These are phyloP conservation scores for Brachynemurus nebulosus DNA, from an alignment of 2,888 invertebrate species.

Conservation along the genomic window DNA sequence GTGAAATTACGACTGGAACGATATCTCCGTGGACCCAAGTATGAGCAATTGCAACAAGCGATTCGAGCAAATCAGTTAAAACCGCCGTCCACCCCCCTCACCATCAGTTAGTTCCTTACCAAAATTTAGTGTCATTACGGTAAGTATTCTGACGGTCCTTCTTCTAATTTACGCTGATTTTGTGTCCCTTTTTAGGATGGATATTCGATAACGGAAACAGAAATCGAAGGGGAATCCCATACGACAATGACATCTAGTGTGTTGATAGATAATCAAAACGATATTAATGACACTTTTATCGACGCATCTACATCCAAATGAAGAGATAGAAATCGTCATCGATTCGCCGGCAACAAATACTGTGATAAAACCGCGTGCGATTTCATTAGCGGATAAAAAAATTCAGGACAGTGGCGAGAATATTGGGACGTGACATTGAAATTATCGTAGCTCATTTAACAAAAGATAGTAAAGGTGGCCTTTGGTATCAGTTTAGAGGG, in stretches of 20 bases:
- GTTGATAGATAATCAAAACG: conserved; percentile 29
- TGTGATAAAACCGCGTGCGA: conserved; percentile 31
- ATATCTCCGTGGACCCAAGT: conserved; percentile 78
- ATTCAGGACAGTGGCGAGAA: conserved; percentile 63
- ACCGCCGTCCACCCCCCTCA: conserved; percentile 46
- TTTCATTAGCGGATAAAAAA: conserved; percentile 47
- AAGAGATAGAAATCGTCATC: conserved; percentile 51
- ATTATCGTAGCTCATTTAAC: conserved; percentile 74
- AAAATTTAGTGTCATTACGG: conserved; percentile 60
- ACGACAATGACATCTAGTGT: conserved; percentile 36
- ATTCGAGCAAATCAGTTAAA: conserved; percentile 56
- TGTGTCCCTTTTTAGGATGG: conserved; percentile 39
- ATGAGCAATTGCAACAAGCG: conserved; percentile 67
- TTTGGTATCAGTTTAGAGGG: conserved; percentile 88
- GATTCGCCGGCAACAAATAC: conserved; percentile 30
- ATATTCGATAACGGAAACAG: conserved; percentile 48
- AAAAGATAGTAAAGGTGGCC: conserved; percentile 68
- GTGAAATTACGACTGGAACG: conserved; percentile 57
- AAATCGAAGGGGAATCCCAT: conserved; percentile 52
- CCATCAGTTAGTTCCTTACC: conserved; percentile 60
- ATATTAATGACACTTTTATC: no score
- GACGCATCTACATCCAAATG: conserved; percentile 42
- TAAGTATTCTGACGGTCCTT: conserved; percentile 30
- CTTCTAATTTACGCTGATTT: background rate
- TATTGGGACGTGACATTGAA: conserved; percentile 54